These are phyloP conservation scores for Nycticebus coucang DNA, from an alignment of 2,113 vertebrate species.

Conservation along the genomic window DNA sequence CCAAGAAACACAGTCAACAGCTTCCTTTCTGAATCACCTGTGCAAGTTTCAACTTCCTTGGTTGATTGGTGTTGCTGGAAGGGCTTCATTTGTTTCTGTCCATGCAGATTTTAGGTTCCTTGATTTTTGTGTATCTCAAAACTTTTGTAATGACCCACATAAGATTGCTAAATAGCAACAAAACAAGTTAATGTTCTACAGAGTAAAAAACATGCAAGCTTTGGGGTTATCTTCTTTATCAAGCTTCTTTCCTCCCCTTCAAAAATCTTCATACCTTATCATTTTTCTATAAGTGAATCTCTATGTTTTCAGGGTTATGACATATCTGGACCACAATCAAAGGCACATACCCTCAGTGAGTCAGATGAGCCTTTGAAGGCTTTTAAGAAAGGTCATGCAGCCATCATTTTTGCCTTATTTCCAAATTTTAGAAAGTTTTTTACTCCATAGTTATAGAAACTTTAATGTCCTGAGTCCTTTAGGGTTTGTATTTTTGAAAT, in stretches of 20 bases:
- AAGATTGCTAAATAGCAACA: not conserved
- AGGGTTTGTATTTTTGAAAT: constrained; percentile 27
- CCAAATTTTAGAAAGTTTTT: constrained; percentile 28
- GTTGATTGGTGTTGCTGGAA: too few species aligned
- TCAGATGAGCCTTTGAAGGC: not conserved
- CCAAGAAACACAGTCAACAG: too few species aligned
- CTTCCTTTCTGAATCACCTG: too few species aligned
- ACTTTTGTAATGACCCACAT: not conserved
- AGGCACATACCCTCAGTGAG: not conserved
- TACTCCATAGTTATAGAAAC: not conserved
- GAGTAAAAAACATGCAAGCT: not conserved
- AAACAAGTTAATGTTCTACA: not conserved
- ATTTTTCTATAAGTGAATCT: constrained; percentile 31
- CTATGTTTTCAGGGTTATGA: not conserved
- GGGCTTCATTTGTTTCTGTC: too few species aligned
- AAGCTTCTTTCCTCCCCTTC: accelerated
- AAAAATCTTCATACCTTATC: not conserved
- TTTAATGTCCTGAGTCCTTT: constrained; percentile 6
- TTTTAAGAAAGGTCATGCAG: not conserved
- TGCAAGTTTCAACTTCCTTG: too few species aligned
- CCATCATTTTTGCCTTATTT: constrained; percentile 10
- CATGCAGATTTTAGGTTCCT: too few species aligned
- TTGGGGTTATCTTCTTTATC: not conserved
- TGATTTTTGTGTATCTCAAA: too few species aligned
- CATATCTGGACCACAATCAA: not conserved